Evolutionary conservation across 1,140 invertebrate genomes (phyloP).

Genomic region (Aleiodes sp.): DNA sequence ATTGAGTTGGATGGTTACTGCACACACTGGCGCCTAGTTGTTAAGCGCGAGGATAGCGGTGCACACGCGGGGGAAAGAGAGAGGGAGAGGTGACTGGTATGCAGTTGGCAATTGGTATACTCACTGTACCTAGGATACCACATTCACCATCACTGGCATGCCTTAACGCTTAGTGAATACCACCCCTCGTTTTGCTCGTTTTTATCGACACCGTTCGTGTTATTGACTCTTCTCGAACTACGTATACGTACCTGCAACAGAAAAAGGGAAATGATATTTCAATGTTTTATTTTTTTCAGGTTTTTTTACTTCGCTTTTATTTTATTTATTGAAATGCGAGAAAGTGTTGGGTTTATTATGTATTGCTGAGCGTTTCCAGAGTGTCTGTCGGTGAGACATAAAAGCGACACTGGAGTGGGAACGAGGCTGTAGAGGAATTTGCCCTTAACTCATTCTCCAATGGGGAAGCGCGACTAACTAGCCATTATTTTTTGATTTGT

Average conservation of each 20-base stretch:
- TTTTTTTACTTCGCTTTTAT: too few relatives aligned
- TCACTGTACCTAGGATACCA: slow-evolving; percentile 4
- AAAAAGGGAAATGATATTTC: slow-evolving; percentile 30
- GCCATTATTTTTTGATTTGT: slow-evolving; percentile 56
- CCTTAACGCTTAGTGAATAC: neutral
- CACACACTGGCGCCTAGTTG: neutral
- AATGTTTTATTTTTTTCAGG: too few relatives aligned
- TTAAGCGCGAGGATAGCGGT: neutral
- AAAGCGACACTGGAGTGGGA: too few relatives aligned
- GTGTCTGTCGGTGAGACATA: too few relatives aligned
- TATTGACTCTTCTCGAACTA: too few relatives aligned
- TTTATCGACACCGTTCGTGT: too few relatives aligned
- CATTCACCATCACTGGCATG: neutral
- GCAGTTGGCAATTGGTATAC: slow-evolving; percentile 14
- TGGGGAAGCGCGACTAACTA: slow-evolving; percentile 45
- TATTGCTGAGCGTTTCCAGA: too few relatives aligned
- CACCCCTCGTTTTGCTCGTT: too few relatives aligned
- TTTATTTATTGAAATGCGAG: too few relatives aligned
- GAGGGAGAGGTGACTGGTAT: neutral
- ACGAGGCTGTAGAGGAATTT: too few relatives aligned
- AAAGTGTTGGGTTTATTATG: too few relatives aligned
- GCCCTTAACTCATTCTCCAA: slow-evolving; percentile 32
- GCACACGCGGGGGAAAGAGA: neutral
- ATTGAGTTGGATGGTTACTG: slow-evolving; percentile 35
- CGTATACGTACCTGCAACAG: slow-evolving; percentile 45